Conservation (phyloP, 2,888 invertebrate species). For the Zonitis immaculata region DNA sequence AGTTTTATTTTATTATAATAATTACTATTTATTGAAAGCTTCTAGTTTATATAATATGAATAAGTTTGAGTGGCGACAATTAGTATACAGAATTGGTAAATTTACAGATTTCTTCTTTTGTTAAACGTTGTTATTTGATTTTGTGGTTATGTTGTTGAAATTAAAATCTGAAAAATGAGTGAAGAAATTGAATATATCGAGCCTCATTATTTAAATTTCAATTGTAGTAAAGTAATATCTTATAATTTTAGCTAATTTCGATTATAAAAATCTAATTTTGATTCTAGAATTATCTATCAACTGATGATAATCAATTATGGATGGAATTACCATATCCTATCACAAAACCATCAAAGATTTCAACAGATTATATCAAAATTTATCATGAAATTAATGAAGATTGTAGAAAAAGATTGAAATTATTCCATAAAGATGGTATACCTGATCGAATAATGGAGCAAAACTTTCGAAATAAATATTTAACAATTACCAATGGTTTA, state of each 20-base stretch:
- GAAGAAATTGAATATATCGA: neutral
- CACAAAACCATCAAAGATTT: conserved; percentile 3
- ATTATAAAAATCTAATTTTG: neutral
- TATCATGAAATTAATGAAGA: conserved; percentile 1
- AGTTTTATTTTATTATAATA: too few relatives aligned
- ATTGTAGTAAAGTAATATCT: neutral
- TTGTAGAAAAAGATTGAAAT: neutral
- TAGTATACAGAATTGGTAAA: too few relatives aligned
- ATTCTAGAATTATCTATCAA: conserved; percentile 7
- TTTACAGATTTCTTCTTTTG: too few relatives aligned
- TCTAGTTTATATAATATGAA: too few relatives aligned
- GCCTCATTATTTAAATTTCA: neutral
- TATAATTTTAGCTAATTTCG: neutral
- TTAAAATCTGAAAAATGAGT: neutral
- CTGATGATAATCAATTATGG: neutral
- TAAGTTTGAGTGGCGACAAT: too few relatives aligned
- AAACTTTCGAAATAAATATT: neutral
- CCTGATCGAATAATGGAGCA: conserved; percentile 1
- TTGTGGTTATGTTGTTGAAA: neutral
- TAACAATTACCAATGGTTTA: conserved; percentile 8
- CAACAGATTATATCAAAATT: neutral
- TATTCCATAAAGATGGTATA: neutral
- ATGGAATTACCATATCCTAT: conserved; percentile 13
- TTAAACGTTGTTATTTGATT: too few relatives aligned
- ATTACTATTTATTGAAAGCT: too few relatives aligned